Evolutionary conservation across 2,888 invertebrate species (phyloP).

Genomic region (Pseudolycoriella hygida): DNA sequence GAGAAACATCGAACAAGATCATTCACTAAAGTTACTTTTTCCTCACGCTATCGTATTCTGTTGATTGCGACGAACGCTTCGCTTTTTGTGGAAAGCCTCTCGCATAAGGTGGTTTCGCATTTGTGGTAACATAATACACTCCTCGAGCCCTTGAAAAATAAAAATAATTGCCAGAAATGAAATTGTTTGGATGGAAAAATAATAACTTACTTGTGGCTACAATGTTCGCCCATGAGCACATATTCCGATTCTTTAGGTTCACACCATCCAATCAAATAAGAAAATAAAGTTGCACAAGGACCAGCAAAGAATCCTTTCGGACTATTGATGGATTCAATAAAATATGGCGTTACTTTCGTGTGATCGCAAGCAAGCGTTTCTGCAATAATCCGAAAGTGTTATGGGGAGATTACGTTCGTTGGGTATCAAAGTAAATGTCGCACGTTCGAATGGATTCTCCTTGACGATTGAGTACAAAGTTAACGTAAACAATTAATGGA

Average conservation of each 20-base stretch:
- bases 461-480: too few relatives aligned
- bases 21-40: not conserved
- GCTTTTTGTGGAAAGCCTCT: constrained; percentile 49
- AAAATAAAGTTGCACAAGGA: constrained; percentile 62
- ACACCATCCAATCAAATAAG: constrained; percentile 74
- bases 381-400: constrained; percentile 54
- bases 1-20: too few relatives aligned
- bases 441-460: too few relatives aligned
- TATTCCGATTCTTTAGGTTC: constrained; percentile 61
- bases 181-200: constrained; percentile 6
- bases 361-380: constrained; percentile 80
- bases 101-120: constrained; percentile 69
- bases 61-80: not conserved
- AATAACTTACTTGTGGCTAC: constrained; percentile 48
- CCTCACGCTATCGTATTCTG: not conserved
- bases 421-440: too few relatives aligned
- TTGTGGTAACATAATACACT: constrained; percentile 74
- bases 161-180: not conserved
- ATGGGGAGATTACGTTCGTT: constrained; percentile 68
- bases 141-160: constrained; percentile 51
- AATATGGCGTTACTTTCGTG: constrained; percentile 78
- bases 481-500: too few relatives aligned
- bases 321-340: constrained; percentile 73
- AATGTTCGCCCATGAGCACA: constrained; percentile 74
- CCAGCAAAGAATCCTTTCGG: constrained; percentile 69